Base-by-base conservation (phyloP, 2,113 vertebrate genomes). In the Phaethon lepturus region DNA sequence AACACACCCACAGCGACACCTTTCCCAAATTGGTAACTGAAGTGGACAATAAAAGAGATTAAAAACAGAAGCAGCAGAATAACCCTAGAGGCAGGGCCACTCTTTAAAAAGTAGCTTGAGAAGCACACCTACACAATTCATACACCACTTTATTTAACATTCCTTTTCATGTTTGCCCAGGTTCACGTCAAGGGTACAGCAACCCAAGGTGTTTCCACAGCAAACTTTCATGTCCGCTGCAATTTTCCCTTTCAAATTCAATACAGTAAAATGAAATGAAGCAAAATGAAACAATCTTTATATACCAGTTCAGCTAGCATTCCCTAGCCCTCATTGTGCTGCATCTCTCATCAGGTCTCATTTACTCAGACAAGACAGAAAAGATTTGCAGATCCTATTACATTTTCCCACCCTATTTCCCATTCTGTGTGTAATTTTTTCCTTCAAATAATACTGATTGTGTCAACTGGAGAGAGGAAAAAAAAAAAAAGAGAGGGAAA, bases 331-430 rank as follows among this genome's bases (percentile, higher is more conserved):
- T 96, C 95, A 97, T 92, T 97, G 88, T 95, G 90, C 86, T 91
- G 78, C 90, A 92, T 78, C 88, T 95, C 89, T 98, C 97, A 97
- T 95, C 91, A 97, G 94, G 94, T 96, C 95, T 98, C 97, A 98
- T 97, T 97, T 98, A 97, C 96, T 97, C 97, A 97, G 93, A 83
- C 87, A 96, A 97, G 83, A 95, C 85, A 97, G 93, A 97, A 97
- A 98, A 95, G n/a, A 81, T 97, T 97, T 96, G 85, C 78, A 96
- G 94, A 96, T 93, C 97, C 97, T 94, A 97, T 97, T 97, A 97
- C 73, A 97, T 97, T 96, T 97, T 97, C 88, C 88, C 93, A 96
- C 64, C 91, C 93, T 94, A 66, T 96, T 83, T 97, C 53, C 76
- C 88, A 96, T 95, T 94, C 97, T 96, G 93, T 64, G 75, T 87